phyloP scores from a whole-genome alignment of 2,888 invertebrate species.

The Caenorhabditis sulstoni region DNA sequence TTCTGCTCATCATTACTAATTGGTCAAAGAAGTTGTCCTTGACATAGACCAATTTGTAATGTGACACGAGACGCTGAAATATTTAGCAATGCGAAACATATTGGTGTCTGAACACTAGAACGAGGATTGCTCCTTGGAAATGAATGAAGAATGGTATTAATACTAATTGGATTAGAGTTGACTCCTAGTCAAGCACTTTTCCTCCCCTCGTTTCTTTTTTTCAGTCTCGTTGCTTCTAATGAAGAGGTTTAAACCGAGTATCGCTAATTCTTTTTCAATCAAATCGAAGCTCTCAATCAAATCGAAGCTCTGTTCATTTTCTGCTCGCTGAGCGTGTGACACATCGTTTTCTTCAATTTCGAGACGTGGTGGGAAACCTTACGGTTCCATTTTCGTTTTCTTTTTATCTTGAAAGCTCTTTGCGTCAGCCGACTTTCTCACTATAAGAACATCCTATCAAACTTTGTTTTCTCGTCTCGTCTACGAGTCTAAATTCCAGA shows the following conservation, averaged over 20 bases:
- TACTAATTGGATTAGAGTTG: conserved; percentile 25
- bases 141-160: conserved; percentile 9
- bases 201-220: too few species aligned
- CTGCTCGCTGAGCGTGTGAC: not conserved
- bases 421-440: conserved; percentile 12
- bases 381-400: conserved; percentile 3
- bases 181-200: conserved; percentile 4
- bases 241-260: conserved; percentile 8
- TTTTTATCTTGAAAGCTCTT: too few species aligned
- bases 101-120: conserved; percentile 34
- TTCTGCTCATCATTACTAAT: conserved; percentile 34
- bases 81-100: conserved; percentile 42
- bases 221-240: not conserved
- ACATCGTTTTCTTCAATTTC: not conserved
- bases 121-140: conserved; percentile 8
- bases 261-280: conserved; percentile 5
- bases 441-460: too few species aligned
- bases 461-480: too few species aligned
- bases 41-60: conserved; percentile 33
- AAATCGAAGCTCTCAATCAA: not conserved
- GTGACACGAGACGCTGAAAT: conserved; percentile 43
- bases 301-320: not conserved
- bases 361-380: conserved; percentile 9
- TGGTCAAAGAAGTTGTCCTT: conserved; percentile 21
- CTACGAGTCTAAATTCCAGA: too few species aligned